Percentiles rank a stretch among this genome's conserved stretches.
Evolutionary conservation across 2,888 invertebrate genomes (phyloP).

Genomic region (Myopa tessellatipennis): DNA sequence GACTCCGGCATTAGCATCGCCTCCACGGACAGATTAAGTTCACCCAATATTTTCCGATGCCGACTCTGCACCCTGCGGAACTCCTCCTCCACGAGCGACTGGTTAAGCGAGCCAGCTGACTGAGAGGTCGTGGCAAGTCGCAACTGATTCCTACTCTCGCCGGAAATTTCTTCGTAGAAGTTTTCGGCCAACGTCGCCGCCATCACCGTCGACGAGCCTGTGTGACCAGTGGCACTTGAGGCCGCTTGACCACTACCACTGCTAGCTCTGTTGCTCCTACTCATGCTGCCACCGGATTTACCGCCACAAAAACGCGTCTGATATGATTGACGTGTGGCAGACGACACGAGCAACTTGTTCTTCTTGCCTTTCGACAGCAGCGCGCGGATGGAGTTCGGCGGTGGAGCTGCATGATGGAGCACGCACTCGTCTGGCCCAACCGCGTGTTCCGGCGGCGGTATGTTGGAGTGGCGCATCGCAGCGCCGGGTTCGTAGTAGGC

Average conservation of each 20-base stretch:
- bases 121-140: slow-evolving; percentile 64
- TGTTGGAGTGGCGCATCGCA: slow-evolving; percentile 73
- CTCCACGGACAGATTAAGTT: slow-evolving; percentile 87
- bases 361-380: slow-evolving; percentile 66
- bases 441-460: slow-evolving; percentile 69
- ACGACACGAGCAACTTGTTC: slow-evolving; percentile 63
- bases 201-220: slow-evolving; percentile 25
- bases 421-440: slow-evolving; percentile 43
- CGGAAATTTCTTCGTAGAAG: slow-evolving; percentile 63
- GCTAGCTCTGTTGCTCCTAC: slow-evolving; percentile 47
- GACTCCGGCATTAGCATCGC: slow-evolving; percentile 90
- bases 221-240: slow-evolving; percentile 17
- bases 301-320: slow-evolving; percentile 70
- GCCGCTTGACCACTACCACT: slow-evolving; percentile 48
- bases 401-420: slow-evolving; percentile 53
- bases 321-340: slow-evolving; percentile 68
- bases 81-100: slow-evolving; percentile 84
- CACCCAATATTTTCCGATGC: slow-evolving; percentile 85
- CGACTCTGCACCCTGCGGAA: slow-evolving; percentile 84
- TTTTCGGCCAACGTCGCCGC: slow-evolving; percentile 53
- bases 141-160: slow-evolving; percentile 53
- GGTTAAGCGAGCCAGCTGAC: slow-evolving; percentile 76
- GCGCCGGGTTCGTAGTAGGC: slow-evolving; percentile 83
- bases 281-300: slow-evolving; percentile 46
- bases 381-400: slow-evolving; percentile 66